phyloP scores from a whole-genome alignment of 2,113 vertebrate species.

The Climacteris rufus region DNA sequence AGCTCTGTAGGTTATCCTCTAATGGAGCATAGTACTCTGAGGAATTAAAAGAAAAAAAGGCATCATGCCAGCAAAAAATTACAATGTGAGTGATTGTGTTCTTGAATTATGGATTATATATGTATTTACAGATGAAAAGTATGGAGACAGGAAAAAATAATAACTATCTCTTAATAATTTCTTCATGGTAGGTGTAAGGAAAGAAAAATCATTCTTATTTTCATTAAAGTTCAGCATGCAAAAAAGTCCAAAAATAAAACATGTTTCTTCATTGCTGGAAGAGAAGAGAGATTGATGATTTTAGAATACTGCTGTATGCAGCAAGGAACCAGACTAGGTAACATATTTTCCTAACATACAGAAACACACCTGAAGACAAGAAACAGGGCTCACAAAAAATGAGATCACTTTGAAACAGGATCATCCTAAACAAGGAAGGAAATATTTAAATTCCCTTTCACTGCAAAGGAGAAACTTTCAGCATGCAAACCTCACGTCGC shows the following conservation, averaged over 20 bases:
- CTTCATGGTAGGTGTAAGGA: not conserved
- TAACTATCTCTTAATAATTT: not conserved
- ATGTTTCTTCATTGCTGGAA: slow-evolving; percentile 6
- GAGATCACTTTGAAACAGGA: not conserved
- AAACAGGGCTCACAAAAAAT: not conserved
- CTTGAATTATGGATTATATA: not conserved
- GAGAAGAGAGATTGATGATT: not conserved
- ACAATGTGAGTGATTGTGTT: not conserved
- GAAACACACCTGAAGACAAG: not conserved
- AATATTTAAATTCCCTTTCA: not conserved
- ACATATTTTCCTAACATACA: not conserved
- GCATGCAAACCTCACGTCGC: not conserved
- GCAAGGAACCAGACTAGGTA: not conserved
- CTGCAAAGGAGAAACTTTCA: not conserved
- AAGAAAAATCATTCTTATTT: slow-evolving; percentile 54
- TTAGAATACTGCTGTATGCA: not conserved
- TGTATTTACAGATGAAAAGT: not conserved
- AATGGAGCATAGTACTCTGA: not conserved
- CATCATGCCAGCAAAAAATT: not conserved
- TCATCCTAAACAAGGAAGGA: not conserved
- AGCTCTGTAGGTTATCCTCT: not conserved
- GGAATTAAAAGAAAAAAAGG: not conserved
- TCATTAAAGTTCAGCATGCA: slow-evolving; percentile 53
- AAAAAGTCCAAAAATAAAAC: slow-evolving; percentile 35
- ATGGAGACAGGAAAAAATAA: not conserved